phyloP scores from a whole-genome alignment of 2,888 invertebrate genomes.

The Charanyca ferruginea region DNA sequence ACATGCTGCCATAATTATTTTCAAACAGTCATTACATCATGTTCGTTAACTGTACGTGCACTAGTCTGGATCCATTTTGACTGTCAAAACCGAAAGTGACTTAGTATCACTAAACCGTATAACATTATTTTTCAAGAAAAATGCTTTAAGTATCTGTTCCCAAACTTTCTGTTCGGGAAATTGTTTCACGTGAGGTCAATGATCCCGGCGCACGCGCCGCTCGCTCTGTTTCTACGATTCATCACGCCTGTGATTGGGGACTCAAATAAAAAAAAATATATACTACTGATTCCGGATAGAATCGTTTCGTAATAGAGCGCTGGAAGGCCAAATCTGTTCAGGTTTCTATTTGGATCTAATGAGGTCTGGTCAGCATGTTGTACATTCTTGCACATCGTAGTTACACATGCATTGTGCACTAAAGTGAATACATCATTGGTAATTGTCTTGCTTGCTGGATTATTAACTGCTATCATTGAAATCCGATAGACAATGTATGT shows the following conservation, averaged over 20 bases:
- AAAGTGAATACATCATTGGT: too few species aligned
- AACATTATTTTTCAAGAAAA: conserved; percentile 56
- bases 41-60: neutral
- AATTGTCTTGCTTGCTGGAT: neutral
- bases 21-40: neutral
- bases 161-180: conserved; percentile 68
- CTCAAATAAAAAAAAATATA: conserved; percentile 60
- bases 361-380: too few species aligned
- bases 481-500: conserved; percentile 3
- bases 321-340: conserved; percentile 17
- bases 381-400: too few species aligned
- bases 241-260: conserved; percentile 73
- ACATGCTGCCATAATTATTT: neutral
- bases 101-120: conserved; percentile 10
- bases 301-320: conserved; percentile 51
- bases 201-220: conserved; percentile 75
- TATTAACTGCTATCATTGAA: neutral
- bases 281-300: conserved; percentile 50
- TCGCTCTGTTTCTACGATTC: conserved; percentile 79
- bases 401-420: too few species aligned
- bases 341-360: too few species aligned
- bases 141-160: conserved; percentile 54
- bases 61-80: neutral
- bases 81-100: conserved; percentile 1
- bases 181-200: conserved; percentile 70